A percentile compares a stretch with the other conserved stretches of the same genome.
These are phyloP conservation scores for Nerophis lumbriciformis DNA, from an alignment of 2,113 vertebrate genomes.

Conservation along the genomic window DNA sequence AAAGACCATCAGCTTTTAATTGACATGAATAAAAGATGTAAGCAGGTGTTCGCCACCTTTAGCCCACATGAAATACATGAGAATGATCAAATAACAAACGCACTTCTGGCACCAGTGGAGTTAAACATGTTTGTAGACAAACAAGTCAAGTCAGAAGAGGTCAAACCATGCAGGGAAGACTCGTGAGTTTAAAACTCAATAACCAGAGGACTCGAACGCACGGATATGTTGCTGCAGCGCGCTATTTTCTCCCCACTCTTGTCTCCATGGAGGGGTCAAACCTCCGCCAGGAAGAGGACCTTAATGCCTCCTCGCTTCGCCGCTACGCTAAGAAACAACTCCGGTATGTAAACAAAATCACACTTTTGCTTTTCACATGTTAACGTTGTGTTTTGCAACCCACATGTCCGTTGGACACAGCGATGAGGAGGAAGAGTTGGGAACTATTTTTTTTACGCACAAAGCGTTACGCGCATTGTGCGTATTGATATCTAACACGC, in stretches of 20 bases:
- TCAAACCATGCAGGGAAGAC: conserved; percentile 23
- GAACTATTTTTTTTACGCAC: background rate
- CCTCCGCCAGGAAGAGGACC: background rate
- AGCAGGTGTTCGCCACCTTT: background rate
- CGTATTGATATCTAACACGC: background rate
- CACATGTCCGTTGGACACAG: no score
- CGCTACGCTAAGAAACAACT: conserved; percentile 18
- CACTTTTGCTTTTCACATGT: no score
- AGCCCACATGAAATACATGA: background rate
- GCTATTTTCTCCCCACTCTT: conserved; percentile 19
- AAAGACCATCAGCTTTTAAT: background rate
- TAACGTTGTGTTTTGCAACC: no score
- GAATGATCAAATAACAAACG: background rate
- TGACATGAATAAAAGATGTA: background rate
- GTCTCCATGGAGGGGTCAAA: conserved; percentile 3
- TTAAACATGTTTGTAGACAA: conserved; percentile 30
- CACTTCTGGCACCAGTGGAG: conserved; percentile 31
- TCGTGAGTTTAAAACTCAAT: conserved; percentile 39
- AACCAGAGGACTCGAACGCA: conserved; percentile 5
- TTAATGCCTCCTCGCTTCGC: background rate
- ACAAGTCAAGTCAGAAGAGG: background rate
- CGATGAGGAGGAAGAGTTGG: background rate
- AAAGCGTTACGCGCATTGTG: background rate
- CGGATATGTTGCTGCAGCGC: conserved; percentile 35
- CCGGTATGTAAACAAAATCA: conserved; percentile 31